Conservation (phyloP, 2,888 invertebrate species). For the Eristalis arbustorum region DNA sequence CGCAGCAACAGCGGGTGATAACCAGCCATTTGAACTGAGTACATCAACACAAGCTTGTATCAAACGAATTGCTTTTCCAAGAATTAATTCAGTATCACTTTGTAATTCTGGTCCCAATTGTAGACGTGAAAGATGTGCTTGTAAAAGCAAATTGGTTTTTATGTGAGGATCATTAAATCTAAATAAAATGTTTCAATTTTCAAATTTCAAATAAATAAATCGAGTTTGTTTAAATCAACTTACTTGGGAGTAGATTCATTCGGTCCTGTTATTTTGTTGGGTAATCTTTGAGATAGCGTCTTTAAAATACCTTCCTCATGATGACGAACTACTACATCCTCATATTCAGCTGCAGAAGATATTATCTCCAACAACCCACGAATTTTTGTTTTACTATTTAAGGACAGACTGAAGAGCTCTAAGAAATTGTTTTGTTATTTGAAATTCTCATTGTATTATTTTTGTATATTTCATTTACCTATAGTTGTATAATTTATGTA, state of each 20-base stretch:
- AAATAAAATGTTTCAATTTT: conserved; percentile 21
- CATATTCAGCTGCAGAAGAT: conserved; percentile 98
- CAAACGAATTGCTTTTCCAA: conserved; percentile 90
- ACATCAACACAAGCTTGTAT: conserved; percentile 99
- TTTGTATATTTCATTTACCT: conserved; percentile 81
- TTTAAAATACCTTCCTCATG: conserved; percentile 94
- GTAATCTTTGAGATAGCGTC: conserved; percentile 82
- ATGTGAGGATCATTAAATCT: conserved; percentile 98
- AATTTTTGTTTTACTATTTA: conserved; percentile 98
- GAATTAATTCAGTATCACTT: conserved; percentile 95
- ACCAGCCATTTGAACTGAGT: conserved; percentile 97
- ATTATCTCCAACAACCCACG: conserved; percentile 98
- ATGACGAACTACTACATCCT: conserved; percentile 95
- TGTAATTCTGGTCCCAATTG: conserved; percentile 98
- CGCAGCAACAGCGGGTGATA: conserved; percentile 98
- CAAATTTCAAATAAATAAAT: no score
- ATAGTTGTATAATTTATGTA: conserved; percentile 99
- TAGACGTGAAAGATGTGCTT: conserved; percentile 96
- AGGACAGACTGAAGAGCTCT: conserved; percentile 98
- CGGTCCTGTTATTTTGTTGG: conserved; percentile 84
- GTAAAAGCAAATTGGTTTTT: conserved; percentile 96
- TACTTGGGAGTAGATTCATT: conserved; percentile 87
- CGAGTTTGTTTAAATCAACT: conserved; percentile 74
- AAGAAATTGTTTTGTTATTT: conserved; percentile 73
- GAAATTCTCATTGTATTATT: background rate